These are phyloP conservation scores for Falco biarmicus DNA, from an alignment of 2,797 vertebrate species.

Conservation along the genomic window DNA sequence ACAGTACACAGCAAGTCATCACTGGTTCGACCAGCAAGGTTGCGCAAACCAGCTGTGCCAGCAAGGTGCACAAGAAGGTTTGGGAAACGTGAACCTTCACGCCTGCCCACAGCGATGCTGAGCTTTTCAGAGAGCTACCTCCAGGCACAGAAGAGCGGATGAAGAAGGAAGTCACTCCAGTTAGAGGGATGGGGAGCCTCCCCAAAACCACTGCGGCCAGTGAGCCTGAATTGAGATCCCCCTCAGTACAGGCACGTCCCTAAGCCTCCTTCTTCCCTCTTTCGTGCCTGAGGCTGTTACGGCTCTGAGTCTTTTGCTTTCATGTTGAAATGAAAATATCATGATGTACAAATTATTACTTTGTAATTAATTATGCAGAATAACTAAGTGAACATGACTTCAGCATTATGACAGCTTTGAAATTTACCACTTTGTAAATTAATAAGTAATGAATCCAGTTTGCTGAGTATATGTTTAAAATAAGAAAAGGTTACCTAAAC, in stretches of 20 bases:
- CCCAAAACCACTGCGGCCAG: fast-evolving
- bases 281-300: constrained; percentile 66
- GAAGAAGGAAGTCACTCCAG: background rate
- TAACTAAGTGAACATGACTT: constrained; percentile 74
- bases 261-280: background rate
- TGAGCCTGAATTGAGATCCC: background rate
- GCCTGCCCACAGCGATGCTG: background rate
- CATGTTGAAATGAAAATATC: constrained; percentile 76
- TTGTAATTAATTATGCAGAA: constrained; percentile 83
- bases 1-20: fast-evolving
- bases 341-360: constrained; percentile 80
- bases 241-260: background rate
- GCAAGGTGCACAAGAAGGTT: background rate
- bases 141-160: background rate
- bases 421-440: constrained; percentile 71
- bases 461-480: constrained; percentile 58
- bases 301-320: constrained; percentile 48
- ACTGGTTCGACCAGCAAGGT: background rate
- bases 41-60: background rate
- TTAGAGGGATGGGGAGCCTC: fast-evolving
- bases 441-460: constrained; percentile 64
- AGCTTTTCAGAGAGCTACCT: background rate
- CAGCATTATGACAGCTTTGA: constrained; percentile 77
- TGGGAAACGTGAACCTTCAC: background rate
- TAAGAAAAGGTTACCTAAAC: constrained; percentile 47